phyloP scores from a whole-genome alignment of 2,888 invertebrate genomes.

The Volucella zonaria region DNA sequence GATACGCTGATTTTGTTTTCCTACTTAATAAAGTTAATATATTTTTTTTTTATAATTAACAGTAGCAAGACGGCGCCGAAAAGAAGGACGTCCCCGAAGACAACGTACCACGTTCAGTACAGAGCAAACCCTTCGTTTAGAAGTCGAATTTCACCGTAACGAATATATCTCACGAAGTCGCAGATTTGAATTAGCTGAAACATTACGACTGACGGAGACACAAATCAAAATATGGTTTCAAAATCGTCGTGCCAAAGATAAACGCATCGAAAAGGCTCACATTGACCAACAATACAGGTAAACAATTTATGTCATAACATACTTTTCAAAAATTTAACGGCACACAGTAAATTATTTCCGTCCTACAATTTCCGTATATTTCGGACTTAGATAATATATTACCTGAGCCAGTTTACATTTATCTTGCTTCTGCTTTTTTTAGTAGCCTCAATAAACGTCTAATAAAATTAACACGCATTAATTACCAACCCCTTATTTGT shows the following conservation, averaged over 20 bases:
- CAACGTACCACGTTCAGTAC: constrained; percentile 97
- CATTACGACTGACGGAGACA: constrained; percentile 88
- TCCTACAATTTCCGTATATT: constrained; percentile 13
- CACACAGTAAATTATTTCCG: constrained; percentile 29
- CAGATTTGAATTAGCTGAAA: constrained; percentile 90
- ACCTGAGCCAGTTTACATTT: constrained; percentile 22
- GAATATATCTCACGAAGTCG: constrained; percentile 96
- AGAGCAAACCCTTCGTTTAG: constrained; percentile 94
- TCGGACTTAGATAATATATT: constrained; percentile 7
- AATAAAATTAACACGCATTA: constrained; percentile 59
- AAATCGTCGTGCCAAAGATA: constrained; percentile 97
- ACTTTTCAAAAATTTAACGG: constrained; percentile 26
- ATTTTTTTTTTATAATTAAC: constrained; percentile 72
- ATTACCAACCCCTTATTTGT: constrained; percentile 37
- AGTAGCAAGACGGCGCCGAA: constrained; percentile 93
- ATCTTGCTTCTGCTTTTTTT: constrained; percentile 12
- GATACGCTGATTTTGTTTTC: not conserved
- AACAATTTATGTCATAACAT: constrained; percentile 12
- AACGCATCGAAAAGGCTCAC: constrained; percentile 97
- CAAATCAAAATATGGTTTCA: constrained; percentile 96
- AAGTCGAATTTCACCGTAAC: constrained; percentile 94
- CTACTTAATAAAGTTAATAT: not conserved
- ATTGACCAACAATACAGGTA: constrained; percentile 97
- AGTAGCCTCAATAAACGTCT: constrained; percentile 30
- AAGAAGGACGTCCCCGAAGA: constrained; percentile 93